Conservation (phyloP, 1,140 invertebrate genomes). For the Brachionus rubens region DNA sequence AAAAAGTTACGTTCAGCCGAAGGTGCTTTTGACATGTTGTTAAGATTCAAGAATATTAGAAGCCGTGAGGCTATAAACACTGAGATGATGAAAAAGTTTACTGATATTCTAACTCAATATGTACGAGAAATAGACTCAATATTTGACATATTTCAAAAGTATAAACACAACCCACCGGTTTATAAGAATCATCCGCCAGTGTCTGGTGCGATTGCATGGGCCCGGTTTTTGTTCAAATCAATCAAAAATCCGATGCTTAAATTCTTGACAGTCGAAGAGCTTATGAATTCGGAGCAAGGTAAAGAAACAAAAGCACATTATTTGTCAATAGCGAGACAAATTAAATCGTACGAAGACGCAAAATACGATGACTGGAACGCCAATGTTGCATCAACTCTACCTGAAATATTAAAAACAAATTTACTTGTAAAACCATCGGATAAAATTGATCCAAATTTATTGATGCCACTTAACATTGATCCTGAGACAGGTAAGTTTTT, state of each 20-base stretch:
- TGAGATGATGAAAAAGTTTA: constrained; percentile 74
- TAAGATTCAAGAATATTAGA: constrained; percentile 75
- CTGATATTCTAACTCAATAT: constrained; percentile 78
- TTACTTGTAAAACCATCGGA: constrained; percentile 53
- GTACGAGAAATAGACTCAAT: constrained; percentile 69
- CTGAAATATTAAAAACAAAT: constrained; percentile 56
- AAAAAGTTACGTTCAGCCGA: constrained; percentile 73
- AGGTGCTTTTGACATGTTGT: constrained; percentile 72
- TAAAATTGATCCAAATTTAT: constrained; percentile 21
- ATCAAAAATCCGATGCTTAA: constrained; percentile 73
- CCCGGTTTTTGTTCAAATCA: constrained; percentile 70
- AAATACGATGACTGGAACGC: constrained; percentile 57
- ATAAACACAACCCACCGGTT: constrained; percentile 69
- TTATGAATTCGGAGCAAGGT: constrained; percentile 72
- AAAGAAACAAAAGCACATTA: constrained; percentile 71
- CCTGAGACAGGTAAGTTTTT: not conserved
- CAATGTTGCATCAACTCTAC: constrained; percentile 54
- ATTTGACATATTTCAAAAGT: constrained; percentile 64
- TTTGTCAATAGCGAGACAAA: constrained; percentile 68
- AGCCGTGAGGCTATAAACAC: constrained; percentile 70
- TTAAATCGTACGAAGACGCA: constrained; percentile 73
- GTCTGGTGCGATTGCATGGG: constrained; percentile 79
- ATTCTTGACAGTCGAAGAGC: constrained; percentile 71
- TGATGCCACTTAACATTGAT: constrained; percentile 23
- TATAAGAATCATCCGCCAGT: constrained; percentile 72